Conservation (phyloP, 1,140 invertebrate species). For the Streblospio benedicti region DNA sequence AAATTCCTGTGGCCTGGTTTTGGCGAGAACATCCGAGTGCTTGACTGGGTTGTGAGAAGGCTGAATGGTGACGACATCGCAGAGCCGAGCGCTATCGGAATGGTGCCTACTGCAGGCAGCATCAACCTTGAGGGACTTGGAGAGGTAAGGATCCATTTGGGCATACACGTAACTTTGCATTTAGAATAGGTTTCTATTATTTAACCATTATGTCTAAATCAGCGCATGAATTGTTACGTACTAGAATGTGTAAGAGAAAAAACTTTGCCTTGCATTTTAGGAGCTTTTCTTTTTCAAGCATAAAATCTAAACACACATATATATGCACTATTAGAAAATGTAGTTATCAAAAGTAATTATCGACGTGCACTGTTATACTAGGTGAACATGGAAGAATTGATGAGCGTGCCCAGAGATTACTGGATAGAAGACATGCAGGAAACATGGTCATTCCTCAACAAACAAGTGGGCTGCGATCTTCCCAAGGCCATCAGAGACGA, state of each 20-base stretch:
- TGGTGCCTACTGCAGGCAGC: constrained; percentile 30
- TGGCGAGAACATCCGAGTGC: constrained; percentile 87
- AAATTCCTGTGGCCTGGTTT: constrained; percentile 97
- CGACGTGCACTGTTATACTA: no score
- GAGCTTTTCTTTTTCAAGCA: no score
- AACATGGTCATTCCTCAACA: constrained; percentile 79
- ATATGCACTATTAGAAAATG: no score
- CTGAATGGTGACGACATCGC: constrained; percentile 60
- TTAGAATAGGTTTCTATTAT: no score
- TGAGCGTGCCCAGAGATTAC: constrained; percentile 79
- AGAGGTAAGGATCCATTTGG: no score
- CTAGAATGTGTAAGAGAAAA: no score
- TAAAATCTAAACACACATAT: no score
- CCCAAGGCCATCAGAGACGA: constrained; percentile 67
- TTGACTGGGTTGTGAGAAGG: constrained; percentile 86
- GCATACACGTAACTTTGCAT: no score
- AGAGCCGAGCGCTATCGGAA: constrained; percentile 37
- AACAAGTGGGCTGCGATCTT: constrained; percentile 68
- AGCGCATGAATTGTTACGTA: no score
- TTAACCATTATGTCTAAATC: no score
- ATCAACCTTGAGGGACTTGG: constrained; percentile 8
- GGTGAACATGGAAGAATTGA: constrained; percentile 63
- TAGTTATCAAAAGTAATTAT: no score
- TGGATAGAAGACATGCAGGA: constrained; percentile 80
- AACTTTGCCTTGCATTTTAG: no score